These are phyloP conservation scores for Lordiphosa fenestrarum DNA, from an alignment of 2,888 invertebrate genomes.

Conservation along the genomic window DNA sequence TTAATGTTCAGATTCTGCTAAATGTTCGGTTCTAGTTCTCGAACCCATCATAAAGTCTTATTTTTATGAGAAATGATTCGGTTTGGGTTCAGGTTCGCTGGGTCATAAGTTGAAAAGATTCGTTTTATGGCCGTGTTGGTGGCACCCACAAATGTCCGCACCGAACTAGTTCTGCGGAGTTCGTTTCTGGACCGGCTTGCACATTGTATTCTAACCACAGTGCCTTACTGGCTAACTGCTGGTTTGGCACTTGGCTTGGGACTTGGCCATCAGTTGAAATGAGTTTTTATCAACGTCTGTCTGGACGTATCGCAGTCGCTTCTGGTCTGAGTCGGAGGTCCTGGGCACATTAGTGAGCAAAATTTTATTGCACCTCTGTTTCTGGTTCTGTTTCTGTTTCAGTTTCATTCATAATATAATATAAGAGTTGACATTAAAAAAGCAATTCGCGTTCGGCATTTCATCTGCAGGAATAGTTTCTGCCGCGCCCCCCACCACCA, in stretches of 20 bases:
- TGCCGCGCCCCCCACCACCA: neutral
- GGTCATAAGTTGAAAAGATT: no score
- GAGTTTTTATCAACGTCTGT: slow-evolving; percentile 70
- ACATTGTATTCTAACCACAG: slow-evolving; percentile 3
- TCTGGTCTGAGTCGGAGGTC: slow-evolving; percentile 29
- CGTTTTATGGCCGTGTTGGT: no score
- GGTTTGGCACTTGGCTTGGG: slow-evolving; percentile 18
- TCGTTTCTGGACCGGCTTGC: no score
- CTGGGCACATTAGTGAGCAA: slow-evolving; percentile 66
- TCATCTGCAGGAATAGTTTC: slow-evolving; percentile 56
- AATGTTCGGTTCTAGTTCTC: no score
- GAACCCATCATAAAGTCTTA: no score
- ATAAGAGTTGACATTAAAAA: slow-evolving; percentile 65
- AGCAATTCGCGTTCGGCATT: slow-evolving; percentile 56
- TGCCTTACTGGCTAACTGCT: slow-evolving; percentile 13
- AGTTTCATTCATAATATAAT: slow-evolving; percentile 46
- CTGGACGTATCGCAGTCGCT: slow-evolving; percentile 47
- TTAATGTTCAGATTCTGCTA: no score
- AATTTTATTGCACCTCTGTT: slow-evolving; percentile 77
- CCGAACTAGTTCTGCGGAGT: no score
- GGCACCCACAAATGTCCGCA: no score
- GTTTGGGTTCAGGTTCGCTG: no score
- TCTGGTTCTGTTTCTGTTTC: slow-evolving; percentile 24
- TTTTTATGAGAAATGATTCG: no score
- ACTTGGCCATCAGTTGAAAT: slow-evolving; percentile 65